Evolutionary conservation across 2,888 invertebrate species (phyloP).

Genomic region (Monochamus alternatus): DNA sequence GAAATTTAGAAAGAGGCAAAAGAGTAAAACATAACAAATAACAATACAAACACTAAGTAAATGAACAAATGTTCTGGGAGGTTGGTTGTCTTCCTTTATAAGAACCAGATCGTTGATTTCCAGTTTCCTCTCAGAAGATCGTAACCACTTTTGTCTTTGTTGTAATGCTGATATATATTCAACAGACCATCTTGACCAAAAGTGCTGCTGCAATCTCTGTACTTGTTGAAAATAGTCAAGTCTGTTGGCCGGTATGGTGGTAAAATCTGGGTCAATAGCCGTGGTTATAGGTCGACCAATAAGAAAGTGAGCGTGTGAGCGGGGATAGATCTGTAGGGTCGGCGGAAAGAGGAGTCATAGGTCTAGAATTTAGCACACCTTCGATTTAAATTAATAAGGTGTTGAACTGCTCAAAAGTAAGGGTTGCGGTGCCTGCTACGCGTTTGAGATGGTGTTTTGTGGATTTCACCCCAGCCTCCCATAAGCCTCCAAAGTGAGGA

Average conservation of each 20-base stretch:
- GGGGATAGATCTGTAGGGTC: slow-evolving; percentile 52
- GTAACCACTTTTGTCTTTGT: slow-evolving; percentile 46
- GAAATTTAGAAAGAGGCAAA: too few relatives aligned
- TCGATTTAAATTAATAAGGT: slow-evolving; percentile 46
- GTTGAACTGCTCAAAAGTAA: slow-evolving; percentile 60
- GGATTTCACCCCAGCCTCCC: too few relatives aligned
- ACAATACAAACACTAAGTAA: too few relatives aligned
- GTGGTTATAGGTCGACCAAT: slow-evolving; percentile 50
- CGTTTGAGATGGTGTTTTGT: background rate
- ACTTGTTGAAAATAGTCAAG: slow-evolving; percentile 47
- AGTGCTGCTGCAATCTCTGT: slow-evolving; percentile 39
- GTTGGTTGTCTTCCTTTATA: slow-evolving; percentile 33
- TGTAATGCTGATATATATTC: slow-evolving; percentile 53
- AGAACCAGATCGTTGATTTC: background rate
- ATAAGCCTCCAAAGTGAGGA: slow-evolving; percentile 6
- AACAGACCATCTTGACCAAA: slow-evolving; percentile 50
- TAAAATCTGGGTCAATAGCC: slow-evolving; percentile 48
- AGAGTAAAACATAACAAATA: background rate
- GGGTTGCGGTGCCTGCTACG: slow-evolving; percentile 43
- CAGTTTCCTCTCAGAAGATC: background rate
- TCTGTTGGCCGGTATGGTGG: slow-evolving; percentile 33
- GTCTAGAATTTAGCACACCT: slow-evolving; percentile 59
- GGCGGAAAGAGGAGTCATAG: slow-evolving; percentile 51
- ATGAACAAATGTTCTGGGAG: background rate
- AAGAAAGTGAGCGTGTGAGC: slow-evolving; percentile 54